Percentiles rank a stretch among this genome's conserved stretches.
Evolutionary conservation across 1,140 invertebrate species (phyloP).

Genomic region (Anoplophora glabripennis): DNA sequence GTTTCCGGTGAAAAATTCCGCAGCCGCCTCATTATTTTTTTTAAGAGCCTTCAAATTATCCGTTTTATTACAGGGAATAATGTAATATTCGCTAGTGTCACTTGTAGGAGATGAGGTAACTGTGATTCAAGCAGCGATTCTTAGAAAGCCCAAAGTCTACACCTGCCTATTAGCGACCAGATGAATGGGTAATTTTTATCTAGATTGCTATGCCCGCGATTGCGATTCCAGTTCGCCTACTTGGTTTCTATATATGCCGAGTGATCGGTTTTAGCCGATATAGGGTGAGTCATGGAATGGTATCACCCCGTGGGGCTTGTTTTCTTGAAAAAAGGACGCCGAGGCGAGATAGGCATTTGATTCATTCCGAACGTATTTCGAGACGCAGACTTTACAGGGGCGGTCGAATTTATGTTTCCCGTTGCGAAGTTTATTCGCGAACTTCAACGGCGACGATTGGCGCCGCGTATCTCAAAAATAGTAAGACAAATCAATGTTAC

Average conservation of each 20-base stretch:
- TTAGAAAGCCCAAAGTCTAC: neutral
- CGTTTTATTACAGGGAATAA: neutral
- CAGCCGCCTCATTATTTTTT: too few species aligned
- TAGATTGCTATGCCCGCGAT: neutral
- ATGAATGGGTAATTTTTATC: slow-evolving; percentile 1
- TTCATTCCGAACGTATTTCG: too few species aligned
- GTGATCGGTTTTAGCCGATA: neutral
- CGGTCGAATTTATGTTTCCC: too few species aligned
- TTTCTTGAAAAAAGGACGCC: too few species aligned
- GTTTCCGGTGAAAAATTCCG: too few species aligned
- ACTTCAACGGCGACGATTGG: too few species aligned
- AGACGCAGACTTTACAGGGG: too few species aligned
- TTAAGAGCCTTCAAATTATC: neutral
- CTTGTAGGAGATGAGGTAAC: neutral
- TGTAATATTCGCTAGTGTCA: neutral
- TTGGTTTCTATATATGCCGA: slow-evolving; percentile 5
- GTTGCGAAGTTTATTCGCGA: too few species aligned
- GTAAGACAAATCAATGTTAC: too few species aligned
- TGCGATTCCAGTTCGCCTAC: slow-evolving; percentile 13
- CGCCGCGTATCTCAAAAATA: too few species aligned
- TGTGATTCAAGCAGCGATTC: neutral
- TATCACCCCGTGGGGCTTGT: too few species aligned
- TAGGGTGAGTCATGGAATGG: neutral
- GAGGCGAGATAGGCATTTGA: too few species aligned
- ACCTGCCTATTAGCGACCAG: slow-evolving; percentile 1